A percentile compares a stretch with the other conserved stretches of the same genome.
These are phyloP conservation scores for Danaus chrysippus DNA, from an alignment of 2,888 invertebrate species.

Conservation along the genomic window DNA sequence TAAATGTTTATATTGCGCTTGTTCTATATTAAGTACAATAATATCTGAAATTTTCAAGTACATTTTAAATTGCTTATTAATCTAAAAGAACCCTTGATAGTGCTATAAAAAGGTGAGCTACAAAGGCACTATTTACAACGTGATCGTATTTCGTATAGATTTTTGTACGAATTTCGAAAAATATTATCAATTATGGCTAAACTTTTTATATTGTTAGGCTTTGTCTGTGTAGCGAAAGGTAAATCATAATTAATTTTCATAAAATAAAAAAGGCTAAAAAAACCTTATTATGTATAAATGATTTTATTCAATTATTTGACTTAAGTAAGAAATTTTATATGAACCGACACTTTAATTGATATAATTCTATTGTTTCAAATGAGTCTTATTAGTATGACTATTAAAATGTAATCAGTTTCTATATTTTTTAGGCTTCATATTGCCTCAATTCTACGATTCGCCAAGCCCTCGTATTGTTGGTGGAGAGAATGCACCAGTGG, in stretches of 20 bases:
- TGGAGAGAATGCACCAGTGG: slow-evolving; percentile 62
- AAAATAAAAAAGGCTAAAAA: background rate
- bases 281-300: background rate
- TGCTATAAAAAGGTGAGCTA: background rate
- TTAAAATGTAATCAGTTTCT: background rate
- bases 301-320: background rate
- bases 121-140: background rate
- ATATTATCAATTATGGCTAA: background rate
- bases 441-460: slow-evolving; percentile 16
- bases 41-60: slow-evolving; percentile 3
- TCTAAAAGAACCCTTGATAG: background rate
- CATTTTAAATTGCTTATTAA: slow-evolving; percentile 1
- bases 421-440: slow-evolving; percentile 12
- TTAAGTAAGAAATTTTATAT: background rate
- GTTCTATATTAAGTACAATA: background rate
- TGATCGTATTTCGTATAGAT: background rate
- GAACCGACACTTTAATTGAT: no score
- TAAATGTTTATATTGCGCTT: slow-evolving; percentile 1
- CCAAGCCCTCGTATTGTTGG: slow-evolving; percentile 53
- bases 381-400: background rate
- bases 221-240: background rate
- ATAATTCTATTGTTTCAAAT: no score
- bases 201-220: background rate
- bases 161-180: background rate
- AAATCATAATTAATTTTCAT: background rate